Evolutionary conservation across 2,113 vertebrate genomes (phyloP).

Genomic region (Monopterus albus): DNA sequence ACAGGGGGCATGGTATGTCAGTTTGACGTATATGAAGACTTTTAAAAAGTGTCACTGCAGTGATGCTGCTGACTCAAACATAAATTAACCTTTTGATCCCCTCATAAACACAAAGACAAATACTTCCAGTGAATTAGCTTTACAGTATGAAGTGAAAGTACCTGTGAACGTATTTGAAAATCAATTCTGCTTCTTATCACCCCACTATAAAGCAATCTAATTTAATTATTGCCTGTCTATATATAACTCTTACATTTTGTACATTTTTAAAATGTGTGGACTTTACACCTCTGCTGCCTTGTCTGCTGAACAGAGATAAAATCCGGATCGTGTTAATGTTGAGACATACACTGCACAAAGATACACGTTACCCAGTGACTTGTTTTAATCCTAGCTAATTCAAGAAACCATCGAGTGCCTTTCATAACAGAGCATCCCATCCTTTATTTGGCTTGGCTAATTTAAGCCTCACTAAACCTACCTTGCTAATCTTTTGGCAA

Average conservation of each 20-base stretch:
- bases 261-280: too few species aligned
- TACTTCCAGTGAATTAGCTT: not conserved
- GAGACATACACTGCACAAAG: not conserved
- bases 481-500: too few species aligned
- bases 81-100: too few species aligned
- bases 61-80: not conserved
- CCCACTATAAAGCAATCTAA: not conserved
- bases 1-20: not conserved
- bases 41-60: not conserved
- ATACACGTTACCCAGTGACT: not conserved
- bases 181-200: too few species aligned
- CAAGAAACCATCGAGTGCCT: conserved; percentile 14
- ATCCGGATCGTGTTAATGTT: not conserved
- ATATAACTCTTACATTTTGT: not conserved
- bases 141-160: too few species aligned
- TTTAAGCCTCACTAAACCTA: conserved; percentile 21
- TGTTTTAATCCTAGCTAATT: conserved; percentile 50
- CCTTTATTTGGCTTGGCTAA: conserved; percentile 9
- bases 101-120: too few species aligned
- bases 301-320: not conserved
- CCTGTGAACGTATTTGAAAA: too few species aligned
- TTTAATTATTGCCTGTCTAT: not conserved
- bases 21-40: not conserved
- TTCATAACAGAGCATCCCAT: conserved; percentile 45
- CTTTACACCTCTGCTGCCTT: not conserved